Base-by-base conservation (phyloP, 2,113 vertebrate genomes). In the Scophthalmus maximus region DNA sequence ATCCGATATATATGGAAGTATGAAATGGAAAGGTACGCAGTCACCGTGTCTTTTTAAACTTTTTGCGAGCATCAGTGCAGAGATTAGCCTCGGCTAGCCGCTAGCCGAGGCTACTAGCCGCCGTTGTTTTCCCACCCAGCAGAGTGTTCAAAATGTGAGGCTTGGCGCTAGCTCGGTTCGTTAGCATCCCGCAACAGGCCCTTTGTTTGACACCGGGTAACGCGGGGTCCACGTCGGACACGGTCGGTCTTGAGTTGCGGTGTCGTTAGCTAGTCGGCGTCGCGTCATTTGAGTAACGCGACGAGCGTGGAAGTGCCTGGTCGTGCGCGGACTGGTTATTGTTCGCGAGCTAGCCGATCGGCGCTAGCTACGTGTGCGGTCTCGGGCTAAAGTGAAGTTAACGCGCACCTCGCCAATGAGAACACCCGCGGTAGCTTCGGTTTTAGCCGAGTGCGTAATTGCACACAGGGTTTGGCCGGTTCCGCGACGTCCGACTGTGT, bases 21-120 rank as follows among this genome's bases (percentile, higher is more conserved):
- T 90, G 87, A 83, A 88, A 86, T 68, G 82, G 68, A 92, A 90
- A 94, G 92, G 93, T 94, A 90, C 64, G 91, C 85, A 73, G 72
- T 61, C 66, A 82, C 61, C 69, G 61, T 53, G 64, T 89, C 69
- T 90, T 91, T 91, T 89, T 88, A 73, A 90, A 92, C 86, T 91
- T 92, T 92, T 89, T 89, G 82, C 76, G 32, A 86, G 78, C 87
- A 86, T 46, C 72, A 71, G 69, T 88, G 77, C 47, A 85, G 79
- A 79, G 59, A 80, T 86, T 91, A 91, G 89, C 91, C 65, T 27
- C 2, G 60, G 86, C 84, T 90, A 88, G 77, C 60, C 42, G 86
- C 84, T 88, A 82, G 83, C 87, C 20, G 0, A 32, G 6, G 53
- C 53, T 56, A 34, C 5, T 89, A 92, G 89, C 84, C 62, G 59